A percentile compares a stretch with the other conserved stretches of the same genome.
These are phyloP conservation scores for Rhingia rostrata DNA, from an alignment of 2,888 invertebrate species.

Conservation along the genomic window DNA sequence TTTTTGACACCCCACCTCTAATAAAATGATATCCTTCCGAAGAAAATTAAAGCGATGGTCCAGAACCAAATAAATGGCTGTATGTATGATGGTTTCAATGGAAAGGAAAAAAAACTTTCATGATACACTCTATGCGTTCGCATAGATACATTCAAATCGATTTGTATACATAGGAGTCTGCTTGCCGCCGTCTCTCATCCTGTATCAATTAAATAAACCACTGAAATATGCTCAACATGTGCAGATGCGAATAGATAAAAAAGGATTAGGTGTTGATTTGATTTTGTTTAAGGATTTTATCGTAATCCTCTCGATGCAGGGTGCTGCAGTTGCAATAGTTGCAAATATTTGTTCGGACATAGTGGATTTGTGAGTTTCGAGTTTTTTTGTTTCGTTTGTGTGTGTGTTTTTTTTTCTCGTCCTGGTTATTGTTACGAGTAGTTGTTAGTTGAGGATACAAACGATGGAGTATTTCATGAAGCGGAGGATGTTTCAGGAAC, in stretches of 20 bases:
- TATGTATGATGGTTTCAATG: too few relatives aligned
- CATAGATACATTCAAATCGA: slow-evolving; percentile 53
- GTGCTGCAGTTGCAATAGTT: slow-evolving; percentile 39
- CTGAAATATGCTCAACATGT: slow-evolving; percentile 29
- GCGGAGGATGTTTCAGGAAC: too few relatives aligned
- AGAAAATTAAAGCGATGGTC: slow-evolving; percentile 19
- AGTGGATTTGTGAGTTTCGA: too few relatives aligned
- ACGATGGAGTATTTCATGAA: too few relatives aligned
- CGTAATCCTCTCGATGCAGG: slow-evolving; percentile 50
- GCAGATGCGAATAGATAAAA: slow-evolving; percentile 54
- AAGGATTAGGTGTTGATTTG: slow-evolving; percentile 74
- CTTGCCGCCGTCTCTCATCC: slow-evolving; percentile 19
- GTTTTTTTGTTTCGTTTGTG: too few relatives aligned
- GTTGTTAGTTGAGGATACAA: too few relatives aligned
- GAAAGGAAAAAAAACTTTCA: too few relatives aligned
- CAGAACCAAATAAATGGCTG: background rate
- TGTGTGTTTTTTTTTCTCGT: too few relatives aligned
- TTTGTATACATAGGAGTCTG: slow-evolving; percentile 11
- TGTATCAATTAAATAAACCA: slow-evolving; percentile 68
- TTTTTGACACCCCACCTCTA: background rate
- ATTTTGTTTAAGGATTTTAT: slow-evolving; percentile 65
- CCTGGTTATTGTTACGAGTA: too few relatives aligned
- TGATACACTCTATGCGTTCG: too few relatives aligned
- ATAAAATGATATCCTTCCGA: slow-evolving; percentile 8
- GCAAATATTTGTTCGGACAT: slow-evolving; percentile 40